phyloP scores from a whole-genome alignment of 2,888 invertebrate species.

The Lottia scabra region DNA sequence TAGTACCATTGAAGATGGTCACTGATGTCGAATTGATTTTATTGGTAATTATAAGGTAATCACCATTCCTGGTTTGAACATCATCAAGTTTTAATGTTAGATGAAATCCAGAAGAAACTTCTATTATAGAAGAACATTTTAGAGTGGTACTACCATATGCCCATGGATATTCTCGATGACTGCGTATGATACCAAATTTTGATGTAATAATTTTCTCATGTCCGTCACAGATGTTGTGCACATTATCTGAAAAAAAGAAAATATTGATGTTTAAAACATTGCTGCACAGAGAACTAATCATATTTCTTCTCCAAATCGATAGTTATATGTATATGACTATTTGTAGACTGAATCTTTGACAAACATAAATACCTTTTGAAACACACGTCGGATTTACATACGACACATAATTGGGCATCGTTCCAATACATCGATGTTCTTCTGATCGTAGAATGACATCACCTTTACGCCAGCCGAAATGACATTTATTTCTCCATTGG shows the following conservation, averaged over 20 bases:
- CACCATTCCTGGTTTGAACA: background rate
- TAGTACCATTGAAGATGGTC: background rate
- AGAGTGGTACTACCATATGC: constrained; percentile 2
- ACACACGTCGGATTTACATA: constrained; percentile 15
- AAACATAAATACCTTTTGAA: constrained; percentile 8
- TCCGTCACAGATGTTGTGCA: constrained; percentile 22
- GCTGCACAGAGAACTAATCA: too few relatives aligned
- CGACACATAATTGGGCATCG: constrained; percentile 16
- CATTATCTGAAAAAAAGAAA: constrained; percentile 15
- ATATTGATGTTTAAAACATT: background rate
- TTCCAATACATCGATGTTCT: constrained; percentile 14
- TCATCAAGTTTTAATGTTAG: background rate
- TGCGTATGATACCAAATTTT: constrained; percentile 9
- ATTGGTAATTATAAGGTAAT: background rate
- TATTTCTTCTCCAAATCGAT: too few relatives aligned
- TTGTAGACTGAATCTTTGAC: too few relatives aligned
- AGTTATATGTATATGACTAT: too few relatives aligned
- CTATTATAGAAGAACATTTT: background rate
- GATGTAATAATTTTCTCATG: background rate
- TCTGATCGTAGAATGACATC: constrained; percentile 14
- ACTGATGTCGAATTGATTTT: background rate
- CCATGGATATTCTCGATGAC: constrained; percentile 22
- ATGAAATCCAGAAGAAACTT: background rate
- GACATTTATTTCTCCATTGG: constrained; percentile 24
- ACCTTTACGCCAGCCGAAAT: constrained; percentile 22